Evolutionary conservation across 2,888 invertebrate species (phyloP), one percentile per base, ranked within the genome.

Genomic region (Nezara viridula): DNA sequence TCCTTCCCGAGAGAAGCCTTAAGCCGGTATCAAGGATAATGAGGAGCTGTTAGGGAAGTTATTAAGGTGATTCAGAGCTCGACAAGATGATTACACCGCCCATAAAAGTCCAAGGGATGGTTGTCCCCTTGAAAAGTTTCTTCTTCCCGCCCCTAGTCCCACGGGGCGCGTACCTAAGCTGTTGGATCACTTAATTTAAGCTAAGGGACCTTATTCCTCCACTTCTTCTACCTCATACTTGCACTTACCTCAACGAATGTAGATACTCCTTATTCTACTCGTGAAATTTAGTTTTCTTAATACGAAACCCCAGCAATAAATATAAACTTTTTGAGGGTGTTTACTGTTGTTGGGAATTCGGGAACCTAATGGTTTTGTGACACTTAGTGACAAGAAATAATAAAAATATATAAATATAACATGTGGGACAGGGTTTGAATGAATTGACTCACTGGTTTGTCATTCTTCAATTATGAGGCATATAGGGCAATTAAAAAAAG

Each of bases 11-110:
- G 66, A 37, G 24, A 37, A 73, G 32, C 19, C 32, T 37, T 32
- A 1, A 73, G 66, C 66, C 4, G 5, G 37, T 73, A 37, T 19
- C 19, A 21, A 19, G 19, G 66, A 6, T 73, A 73, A 73, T 73
- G 66, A 73, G 66, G 66, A 73, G 66, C 66, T 37, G 66, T 73
- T 73, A 73, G 66, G 37, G 66, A 73, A 73, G 66, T 73, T 73
- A 73, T 73, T 73, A 73, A 73, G 66, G 66, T 73, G 66, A 73
- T 73, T 73, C 66, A 73, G 66, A 24, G 32, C 66, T 24, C 66
- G 32, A 73, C 32, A 10, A 37, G 66, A 73, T 73, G 66, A 73
- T 73, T 73, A 73, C 66, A 73, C 32, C 32, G 19, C 14, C 37
- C 32, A 19, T 73, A 37, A 73, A 73, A 19, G 19, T 32, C 32